phyloP scores from a whole-genome alignment of 1,140 invertebrate species.

The Drosophila grimshawi region DNA sequence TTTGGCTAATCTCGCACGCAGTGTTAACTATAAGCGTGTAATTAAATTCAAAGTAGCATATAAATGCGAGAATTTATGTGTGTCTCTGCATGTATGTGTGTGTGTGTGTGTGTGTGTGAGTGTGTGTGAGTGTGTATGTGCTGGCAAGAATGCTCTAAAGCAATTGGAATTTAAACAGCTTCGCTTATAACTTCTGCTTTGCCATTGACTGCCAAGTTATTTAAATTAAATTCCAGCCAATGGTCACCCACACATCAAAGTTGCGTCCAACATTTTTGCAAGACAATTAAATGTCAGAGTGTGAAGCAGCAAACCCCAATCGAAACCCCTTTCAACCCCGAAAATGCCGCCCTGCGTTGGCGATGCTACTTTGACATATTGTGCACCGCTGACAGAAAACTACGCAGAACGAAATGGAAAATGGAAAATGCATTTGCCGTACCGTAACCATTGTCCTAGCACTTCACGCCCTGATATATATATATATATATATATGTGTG shows the following conservation, averaged over 20 bases:
- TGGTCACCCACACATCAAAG: constrained; percentile 52
- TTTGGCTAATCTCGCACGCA: constrained; percentile 62
- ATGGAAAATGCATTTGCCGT: constrained; percentile 55
- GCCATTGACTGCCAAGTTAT: constrained; percentile 62
- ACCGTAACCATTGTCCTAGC: constrained; percentile 19
- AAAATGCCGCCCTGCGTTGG: constrained; percentile 22
- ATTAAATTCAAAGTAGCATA: constrained; percentile 66
- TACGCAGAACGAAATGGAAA: constrained; percentile 22
- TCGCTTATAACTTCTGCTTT: constrained; percentile 25
- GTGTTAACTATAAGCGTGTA: constrained; percentile 55
- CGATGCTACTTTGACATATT: constrained; percentile 57
- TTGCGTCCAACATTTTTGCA: constrained; percentile 48
- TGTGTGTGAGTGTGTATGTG: neutral
- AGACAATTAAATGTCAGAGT: constrained; percentile 77
- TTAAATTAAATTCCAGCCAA: constrained; percentile 78
- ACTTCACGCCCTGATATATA: no score
- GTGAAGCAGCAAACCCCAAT: neutral
- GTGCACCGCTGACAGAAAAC: constrained; percentile 41
- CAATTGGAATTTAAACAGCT: constrained; percentile 34
- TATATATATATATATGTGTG: neutral
- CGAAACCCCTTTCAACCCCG: neutral
- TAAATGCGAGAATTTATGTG: constrained; percentile 9
- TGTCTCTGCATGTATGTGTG: neutral
- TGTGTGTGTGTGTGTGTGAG: neutral
- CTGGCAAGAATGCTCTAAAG: neutral